Percentiles rank a stretch among this genome's conserved stretches.
phyloP scores from a whole-genome alignment of 2,888 invertebrate genomes.

The Dendrolimus pini region DNA sequence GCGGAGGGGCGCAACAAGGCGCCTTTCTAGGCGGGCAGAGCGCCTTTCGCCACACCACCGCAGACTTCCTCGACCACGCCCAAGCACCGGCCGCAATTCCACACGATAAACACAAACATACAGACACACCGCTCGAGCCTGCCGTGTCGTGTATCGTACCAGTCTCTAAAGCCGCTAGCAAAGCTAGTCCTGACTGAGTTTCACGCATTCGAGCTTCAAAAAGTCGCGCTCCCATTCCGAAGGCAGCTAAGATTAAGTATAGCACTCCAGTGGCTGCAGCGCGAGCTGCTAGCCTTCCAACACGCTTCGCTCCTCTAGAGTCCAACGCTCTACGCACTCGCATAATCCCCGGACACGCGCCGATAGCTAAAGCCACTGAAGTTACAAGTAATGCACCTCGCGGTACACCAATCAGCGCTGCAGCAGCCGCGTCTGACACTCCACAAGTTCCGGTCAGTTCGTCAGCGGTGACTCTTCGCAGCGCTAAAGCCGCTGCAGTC shows the following conservation, averaged over 20 bases:
- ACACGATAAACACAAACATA: slow-evolving; percentile 78
- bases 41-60: slow-evolving; percentile 79
- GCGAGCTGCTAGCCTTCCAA: slow-evolving; percentile 84
- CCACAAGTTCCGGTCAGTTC: slow-evolving; percentile 90
- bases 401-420: slow-evolving; percentile 79
- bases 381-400: slow-evolving; percentile 78
- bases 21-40: slow-evolving; percentile 65
- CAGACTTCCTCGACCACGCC: slow-evolving; percentile 77
- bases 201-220: slow-evolving; percentile 77
- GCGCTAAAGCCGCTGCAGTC: slow-evolving; percentile 87
- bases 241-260: slow-evolving; percentile 84
- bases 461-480: slow-evolving; percentile 86
- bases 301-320: slow-evolving; percentile 79
- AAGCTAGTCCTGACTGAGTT: slow-evolving; percentile 53
- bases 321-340: slow-evolving; percentile 80
- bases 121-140: slow-evolving; percentile 63
- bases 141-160: slow-evolving; percentile 31
- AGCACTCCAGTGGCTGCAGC: slow-evolving; percentile 87
- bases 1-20: slow-evolving; percentile 50
- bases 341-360: slow-evolving; percentile 86
- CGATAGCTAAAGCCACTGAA: slow-evolving; percentile 83
- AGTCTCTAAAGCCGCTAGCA: slow-evolving; percentile 68
- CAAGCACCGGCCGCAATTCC: slow-evolving; percentile 81
- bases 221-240: slow-evolving; percentile 82
- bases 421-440: slow-evolving; percentile 77